Base-by-base conservation (phyloP, 2,888 invertebrate genomes). In the Furcula furcula region DNA sequence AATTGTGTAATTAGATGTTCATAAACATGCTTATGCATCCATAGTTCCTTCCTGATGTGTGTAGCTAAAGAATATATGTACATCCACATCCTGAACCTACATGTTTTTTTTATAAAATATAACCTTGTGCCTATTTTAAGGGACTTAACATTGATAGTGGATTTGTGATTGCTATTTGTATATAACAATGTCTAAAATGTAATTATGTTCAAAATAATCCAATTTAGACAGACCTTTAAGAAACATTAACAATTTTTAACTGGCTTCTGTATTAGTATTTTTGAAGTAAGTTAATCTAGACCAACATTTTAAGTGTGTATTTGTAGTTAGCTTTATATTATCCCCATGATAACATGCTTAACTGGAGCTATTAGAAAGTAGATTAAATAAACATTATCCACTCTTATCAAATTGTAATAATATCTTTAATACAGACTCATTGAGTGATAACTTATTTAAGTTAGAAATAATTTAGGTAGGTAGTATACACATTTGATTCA, bases 11-110 rank as follows among this genome's bases (percentile, higher is more conserved):
- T n/a, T n/a, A n/a, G n/a, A n/a, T n/a, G n/a, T n/a, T n/a, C n/a
- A n/a, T n/a, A n/a, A n/a, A n/a, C n/a, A 46, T 41, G 54, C 35
- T 35, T 36, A 32, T 37, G 49, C 37, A 55, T 57, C 42, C 38
- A 34, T 34, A 27, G 23, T 31, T 45, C 21, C 36, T 53, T 54
- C 50, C 50, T 45, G 33, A 49, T 49, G 37, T 31, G 20, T 49
- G 30, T 49, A 40, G 55, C 40, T 40, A 41, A 43, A 29, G 16
- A 34, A 36, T 41, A 31, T 26, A 34, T 20, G 34, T 29, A 29
- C 30, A 44, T 54, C 28, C 29, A 39, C 35, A 31, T 22, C 36
- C 12, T 10, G 10, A 21, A 10, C 4, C 25, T 31, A 30, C 23
- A 12, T 21, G 21, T 10, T 23, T 21, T 13, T 16, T 31, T 36